A percentile compares a stretch with the other conserved stretches of the same genome.
Conservation (phyloP, 2,797 vertebrate species). For the Coilia nasus region DNA sequence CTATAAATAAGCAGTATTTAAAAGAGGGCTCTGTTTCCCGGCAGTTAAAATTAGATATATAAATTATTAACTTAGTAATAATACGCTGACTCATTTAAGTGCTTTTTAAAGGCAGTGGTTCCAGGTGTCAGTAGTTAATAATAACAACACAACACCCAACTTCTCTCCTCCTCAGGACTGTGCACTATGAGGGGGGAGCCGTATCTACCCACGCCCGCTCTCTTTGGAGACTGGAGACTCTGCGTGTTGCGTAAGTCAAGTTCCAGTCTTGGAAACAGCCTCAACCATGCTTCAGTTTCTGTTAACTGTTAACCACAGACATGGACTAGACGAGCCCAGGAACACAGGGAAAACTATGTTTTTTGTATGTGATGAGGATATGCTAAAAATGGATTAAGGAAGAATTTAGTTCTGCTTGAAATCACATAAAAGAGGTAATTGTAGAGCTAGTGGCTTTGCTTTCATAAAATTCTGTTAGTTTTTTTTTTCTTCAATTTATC, state of each 20-base stretch:
- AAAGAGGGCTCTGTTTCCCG: background rate
- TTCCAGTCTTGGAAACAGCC: background rate
- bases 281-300: background rate
- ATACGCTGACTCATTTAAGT: background rate
- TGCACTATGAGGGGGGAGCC: slow-evolving; percentile 93
- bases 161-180: slow-evolving; percentile 74
- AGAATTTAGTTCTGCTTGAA: background rate
- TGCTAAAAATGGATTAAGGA: background rate
- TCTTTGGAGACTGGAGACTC: slow-evolving; percentile 92
- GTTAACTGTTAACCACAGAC: background rate
- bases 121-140: background rate
- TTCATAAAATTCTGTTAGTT: background rate
- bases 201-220: slow-evolving; percentile 92
- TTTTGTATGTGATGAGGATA: background rate
- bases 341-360: background rate
- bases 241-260: slow-evolving; percentile 89
- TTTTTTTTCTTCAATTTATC: background rate
- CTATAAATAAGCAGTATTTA: background rate
- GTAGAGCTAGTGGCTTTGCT: background rate
- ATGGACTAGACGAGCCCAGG: background rate
- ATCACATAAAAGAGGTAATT: background rate
- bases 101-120: background rate
- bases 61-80: background rate
- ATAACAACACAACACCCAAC: background rate
- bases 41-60: background rate